Evolutionary conservation across 2,888 invertebrate genomes (phyloP), one percentile per base, ranked within the genome.

Genomic region (Rutpela maculata): DNA sequence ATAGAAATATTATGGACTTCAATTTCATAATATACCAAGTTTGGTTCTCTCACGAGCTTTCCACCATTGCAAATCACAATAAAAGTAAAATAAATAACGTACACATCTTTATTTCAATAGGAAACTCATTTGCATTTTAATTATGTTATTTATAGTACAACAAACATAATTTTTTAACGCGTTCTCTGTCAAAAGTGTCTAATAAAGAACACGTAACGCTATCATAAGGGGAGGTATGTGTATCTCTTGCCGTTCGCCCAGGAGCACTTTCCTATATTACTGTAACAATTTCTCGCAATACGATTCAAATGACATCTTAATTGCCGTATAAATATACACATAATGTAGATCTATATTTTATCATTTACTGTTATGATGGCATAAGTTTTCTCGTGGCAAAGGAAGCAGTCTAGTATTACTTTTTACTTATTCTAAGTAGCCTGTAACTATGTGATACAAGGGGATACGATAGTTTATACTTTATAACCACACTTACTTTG

Each of bases 261-360:
- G 18, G 19, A 70, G 31, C 69, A 57, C 59, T 15, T 57, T 59
- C 18, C 38, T 15, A 11, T 35, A 56, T 68, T 26, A 55, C 68
- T 31, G n/a, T 26, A 56, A 31, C 68, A 22, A 43, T 67, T 50
- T 50, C 66, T 50, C 22, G 66, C 50, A 31, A 68, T 70, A 70
- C 56, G 26, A 57, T 57, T 19, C 59, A 38, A 70, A 70, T 70
- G 69, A 70, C 59, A 70, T 70, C 69, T 70, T 70, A 70, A 70
- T 70, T 70, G 57, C 69, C 26, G 12, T 72, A 72, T 63, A 72
- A 62, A 72, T 63, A 43, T 62, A 50, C 56, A 31, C 55, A 55
- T 63, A 72, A 72, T 72, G 72, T 72, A 31, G 72, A 50, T 72
- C 43, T 72, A 72, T 72, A 72, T 72, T 63, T 72, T 72, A 72